Evolutionary conservation across 2,797 vertebrate genomes (phyloP).

Genomic region (Arremon brunneinucha): DNA sequence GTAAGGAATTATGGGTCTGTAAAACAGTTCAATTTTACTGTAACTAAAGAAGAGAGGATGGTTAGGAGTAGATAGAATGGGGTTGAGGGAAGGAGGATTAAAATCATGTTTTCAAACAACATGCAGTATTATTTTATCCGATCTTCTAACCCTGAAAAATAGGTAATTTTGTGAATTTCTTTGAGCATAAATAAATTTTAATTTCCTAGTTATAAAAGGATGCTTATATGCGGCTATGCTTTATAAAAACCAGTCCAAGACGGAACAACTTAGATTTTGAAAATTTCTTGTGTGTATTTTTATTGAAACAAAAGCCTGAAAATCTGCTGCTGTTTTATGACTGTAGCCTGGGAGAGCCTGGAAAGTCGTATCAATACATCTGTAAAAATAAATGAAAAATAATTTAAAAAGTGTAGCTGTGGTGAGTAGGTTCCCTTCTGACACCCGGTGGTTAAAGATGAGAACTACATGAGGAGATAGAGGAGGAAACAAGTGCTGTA

Average conservation of each 20-base stretch:
- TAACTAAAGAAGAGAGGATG: background rate
- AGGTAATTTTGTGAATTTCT: background rate
- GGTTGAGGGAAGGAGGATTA: background rate
- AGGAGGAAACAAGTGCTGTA: background rate
- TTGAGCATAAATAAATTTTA: background rate
- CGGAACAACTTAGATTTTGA: background rate
- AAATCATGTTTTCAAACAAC: background rate
- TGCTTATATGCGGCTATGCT: background rate
- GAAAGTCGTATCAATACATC: rapidly evolving
- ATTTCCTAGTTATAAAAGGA: background rate
- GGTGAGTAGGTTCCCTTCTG: background rate
- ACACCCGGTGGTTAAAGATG: conserved; percentile 4
- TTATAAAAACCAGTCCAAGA: background rate
- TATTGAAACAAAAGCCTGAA: background rate
- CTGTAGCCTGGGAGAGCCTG: background rate
- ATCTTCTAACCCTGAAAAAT: background rate
- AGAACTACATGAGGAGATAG: background rate
- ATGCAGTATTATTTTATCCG: background rate
- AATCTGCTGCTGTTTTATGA: background rate
- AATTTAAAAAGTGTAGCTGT: background rate
- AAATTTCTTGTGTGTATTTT: background rate
- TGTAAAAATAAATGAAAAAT: background rate
- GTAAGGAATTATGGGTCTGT: background rate
- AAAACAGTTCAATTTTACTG: background rate
- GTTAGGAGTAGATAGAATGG: background rate